These are phyloP conservation scores for Tetrax tetrax DNA, from an alignment of 2,113 vertebrate genomes.

Conservation along the genomic window DNA sequence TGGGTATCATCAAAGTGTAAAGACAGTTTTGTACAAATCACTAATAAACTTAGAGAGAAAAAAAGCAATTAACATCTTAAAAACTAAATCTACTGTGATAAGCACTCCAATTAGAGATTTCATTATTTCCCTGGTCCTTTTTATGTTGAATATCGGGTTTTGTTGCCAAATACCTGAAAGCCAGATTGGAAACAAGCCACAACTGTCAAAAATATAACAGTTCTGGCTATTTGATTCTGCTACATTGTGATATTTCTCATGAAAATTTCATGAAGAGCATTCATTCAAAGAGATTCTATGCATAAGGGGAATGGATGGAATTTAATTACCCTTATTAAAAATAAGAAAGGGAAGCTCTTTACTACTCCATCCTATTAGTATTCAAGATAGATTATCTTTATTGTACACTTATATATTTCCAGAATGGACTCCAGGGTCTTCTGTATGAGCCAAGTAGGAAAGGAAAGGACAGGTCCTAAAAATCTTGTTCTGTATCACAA, in stretches of 20 bases:
- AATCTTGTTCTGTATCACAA: slow-evolving; percentile 29
- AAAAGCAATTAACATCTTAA: slow-evolving; percentile 54
- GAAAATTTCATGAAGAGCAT: slow-evolving; percentile 78
- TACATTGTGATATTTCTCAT: slow-evolving; percentile 77
- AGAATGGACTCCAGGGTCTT: slow-evolving; percentile 22
- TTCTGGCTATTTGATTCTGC: slow-evolving; percentile 70
- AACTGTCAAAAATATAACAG: slow-evolving; percentile 71
- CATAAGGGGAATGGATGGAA: slow-evolving; percentile 54
- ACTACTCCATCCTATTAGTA: slow-evolving; percentile 53
- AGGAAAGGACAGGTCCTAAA: slow-evolving; percentile 51
- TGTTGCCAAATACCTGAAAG: slow-evolving; percentile 88
- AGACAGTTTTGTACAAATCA: slow-evolving; percentile 56
- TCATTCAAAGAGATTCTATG: slow-evolving; percentile 67
- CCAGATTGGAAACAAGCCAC: slow-evolving; percentile 80
- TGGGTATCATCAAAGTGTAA: slow-evolving; percentile 19
- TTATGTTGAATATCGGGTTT: slow-evolving; percentile 71
- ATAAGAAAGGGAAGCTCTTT: slow-evolving; percentile 63
- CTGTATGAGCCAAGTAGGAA: slow-evolving; percentile 14
- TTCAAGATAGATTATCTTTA: slow-evolving; percentile 67
- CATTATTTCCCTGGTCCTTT: slow-evolving; percentile 67
- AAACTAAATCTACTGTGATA: slow-evolving; percentile 66
- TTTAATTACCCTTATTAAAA: slow-evolving; percentile 82
- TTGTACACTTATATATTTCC: slow-evolving; percentile 48
- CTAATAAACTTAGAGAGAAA: slow-evolving; percentile 52
- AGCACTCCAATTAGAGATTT: slow-evolving; percentile 71